Conservation (phyloP, 1,140 invertebrate species). For the Drosophila ambigua region DNA sequence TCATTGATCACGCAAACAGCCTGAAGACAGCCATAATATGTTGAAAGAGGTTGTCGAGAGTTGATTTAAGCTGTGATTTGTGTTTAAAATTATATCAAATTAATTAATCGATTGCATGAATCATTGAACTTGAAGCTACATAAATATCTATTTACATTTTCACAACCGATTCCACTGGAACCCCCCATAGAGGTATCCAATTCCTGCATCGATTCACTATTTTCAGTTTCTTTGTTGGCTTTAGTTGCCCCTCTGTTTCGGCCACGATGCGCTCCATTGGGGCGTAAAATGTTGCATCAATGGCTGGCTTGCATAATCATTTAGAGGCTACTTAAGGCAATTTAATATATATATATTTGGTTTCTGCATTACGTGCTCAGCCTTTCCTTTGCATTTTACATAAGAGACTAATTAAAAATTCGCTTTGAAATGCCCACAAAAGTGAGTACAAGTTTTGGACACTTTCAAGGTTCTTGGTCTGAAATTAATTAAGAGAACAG, state of each 20-base stretch:
- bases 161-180: constrained; percentile 4
- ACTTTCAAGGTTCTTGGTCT: constrained; percentile 60
- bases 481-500: constrained; percentile 50
- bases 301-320: constrained; percentile 53
- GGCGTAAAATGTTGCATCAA: constrained; percentile 68
- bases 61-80: constrained; percentile 8
- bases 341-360: constrained; percentile 19
- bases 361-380: constrained; percentile 18
- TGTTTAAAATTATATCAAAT: background rate
- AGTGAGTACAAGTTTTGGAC: constrained; percentile 30
- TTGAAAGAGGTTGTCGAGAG: constrained; percentile 22
- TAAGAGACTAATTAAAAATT: constrained; percentile 68
- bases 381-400: constrained; percentile 21
- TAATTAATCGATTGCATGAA: constrained; percentile 18
- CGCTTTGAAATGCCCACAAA: constrained; percentile 24
- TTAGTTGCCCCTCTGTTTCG: constrained; percentile 33
- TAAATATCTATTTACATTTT: background rate
- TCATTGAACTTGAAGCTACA: constrained; percentile 33
- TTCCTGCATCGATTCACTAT: constrained; percentile 22
- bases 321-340: constrained; percentile 50
- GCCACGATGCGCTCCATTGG: constrained; percentile 71
- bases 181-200: constrained; percentile 7
- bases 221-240: constrained; percentile 22
- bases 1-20: constrained; percentile 26
- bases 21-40: constrained; percentile 9